Conservation (phyloP, 2,888 invertebrate genomes). For the Lepidochrysops patricia region DNA sequence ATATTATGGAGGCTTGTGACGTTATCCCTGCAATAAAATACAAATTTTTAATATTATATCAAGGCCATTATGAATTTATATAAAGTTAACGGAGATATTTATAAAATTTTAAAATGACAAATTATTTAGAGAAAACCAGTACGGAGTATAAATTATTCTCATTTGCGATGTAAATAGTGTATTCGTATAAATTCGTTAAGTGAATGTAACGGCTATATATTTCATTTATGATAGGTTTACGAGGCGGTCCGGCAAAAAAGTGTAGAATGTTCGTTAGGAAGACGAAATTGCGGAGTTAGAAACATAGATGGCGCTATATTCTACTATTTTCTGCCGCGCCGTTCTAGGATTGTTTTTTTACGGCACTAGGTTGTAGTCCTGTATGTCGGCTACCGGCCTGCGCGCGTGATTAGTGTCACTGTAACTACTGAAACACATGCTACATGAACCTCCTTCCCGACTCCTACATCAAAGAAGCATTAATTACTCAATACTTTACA, state of each 20-base stretch:
- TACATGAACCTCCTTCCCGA: background rate
- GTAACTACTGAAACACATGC: too few relatives aligned
- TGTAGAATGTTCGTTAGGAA: background rate
- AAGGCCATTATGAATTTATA: conserved; percentile 65
- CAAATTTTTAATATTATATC: conserved; percentile 35
- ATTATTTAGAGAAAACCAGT: conserved; percentile 55
- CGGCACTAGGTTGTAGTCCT: conserved; percentile 44
- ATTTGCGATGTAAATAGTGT: conserved; percentile 69
- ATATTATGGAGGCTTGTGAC: conserved; percentile 15
- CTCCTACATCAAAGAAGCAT: background rate
- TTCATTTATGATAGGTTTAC: conserved; percentile 60
- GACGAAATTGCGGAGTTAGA: background rate
- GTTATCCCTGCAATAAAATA: conserved; percentile 23
- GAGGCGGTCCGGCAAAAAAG: conserved; percentile 43
- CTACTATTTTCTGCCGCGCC: conserved; percentile 8
- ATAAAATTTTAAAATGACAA: conserved; percentile 62
- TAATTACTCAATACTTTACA: background rate
- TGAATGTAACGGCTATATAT: conserved; percentile 39
- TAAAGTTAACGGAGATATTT: conserved; percentile 56
- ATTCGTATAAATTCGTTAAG: conserved; percentile 45
- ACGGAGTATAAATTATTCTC: conserved; percentile 55
- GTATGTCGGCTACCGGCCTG: conserved; percentile 23
- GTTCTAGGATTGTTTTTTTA: conserved; percentile 29
- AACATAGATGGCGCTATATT: conserved; percentile 7
- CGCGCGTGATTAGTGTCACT: background rate